Evolutionary conservation across 2,797 vertebrate species (phyloP), one percentile per base, ranked within the genome.

Genomic region (Coendou prehensilis): DNA sequence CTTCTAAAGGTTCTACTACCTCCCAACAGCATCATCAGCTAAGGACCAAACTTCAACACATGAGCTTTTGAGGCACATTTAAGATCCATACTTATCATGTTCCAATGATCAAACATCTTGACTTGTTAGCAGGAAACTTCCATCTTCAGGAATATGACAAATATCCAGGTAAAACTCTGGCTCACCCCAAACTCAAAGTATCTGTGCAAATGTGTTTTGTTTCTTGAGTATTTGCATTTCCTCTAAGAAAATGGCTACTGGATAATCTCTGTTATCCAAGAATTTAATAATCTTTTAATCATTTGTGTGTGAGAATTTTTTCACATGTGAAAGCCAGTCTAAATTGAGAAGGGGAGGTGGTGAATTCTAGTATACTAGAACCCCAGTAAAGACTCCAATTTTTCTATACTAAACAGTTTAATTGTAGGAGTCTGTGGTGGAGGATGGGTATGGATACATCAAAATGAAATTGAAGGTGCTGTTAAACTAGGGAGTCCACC

Each of bases 241-340:
- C 13, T 6, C 15, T 80, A 94, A 91, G 50, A 90, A 95, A 93
- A 90, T 73, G 11, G 52, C 23, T 56, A 9, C 83, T 94, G 84
- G 61, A 52, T 63, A 81, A 84, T 73, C 30, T 90, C 15, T 37
- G 79, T 89, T 75, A 37, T 69, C 37, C 28, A 92, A 80, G 30
- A 80, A 61, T 63, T 87, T 84, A 71, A 47, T 89, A 82, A 47
- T 69, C 82, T 59, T 92, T 89, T 96, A 88, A 54, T 89, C 13
- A 30, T 37, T 89, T 30, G 47, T 63, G 30, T 76, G 11, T 64
- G 83, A 91, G 56, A 82, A 45, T 82, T 47, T 92, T 95, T 92
- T 92, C 7, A 64, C 9, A 9, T 17, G 7, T 90, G 41, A 69
- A 91, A 71, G 2, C 10, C 76, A 76, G 4, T 92, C 5, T 23